phyloP scores from a whole-genome alignment of 1,140 invertebrate genomes.

The Scaptomyza hsui region DNA sequence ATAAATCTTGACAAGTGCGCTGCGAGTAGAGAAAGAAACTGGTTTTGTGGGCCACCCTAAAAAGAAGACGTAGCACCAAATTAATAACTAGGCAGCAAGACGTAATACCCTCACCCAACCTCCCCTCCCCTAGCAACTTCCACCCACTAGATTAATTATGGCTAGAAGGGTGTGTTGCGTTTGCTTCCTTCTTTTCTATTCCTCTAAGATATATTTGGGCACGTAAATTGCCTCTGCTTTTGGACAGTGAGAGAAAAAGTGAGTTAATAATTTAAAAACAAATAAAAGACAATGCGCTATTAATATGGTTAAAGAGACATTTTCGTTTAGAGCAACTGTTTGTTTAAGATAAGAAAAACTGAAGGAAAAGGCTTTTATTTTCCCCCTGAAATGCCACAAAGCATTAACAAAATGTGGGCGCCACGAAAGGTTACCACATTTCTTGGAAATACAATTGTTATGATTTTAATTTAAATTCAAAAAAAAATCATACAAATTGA shows the following conservation, averaged over 20 bases:
- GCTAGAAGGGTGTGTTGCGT: conserved; percentile 7
- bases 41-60: conserved; percentile 13
- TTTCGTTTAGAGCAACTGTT: conserved; percentile 2
- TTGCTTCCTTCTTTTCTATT: background rate
- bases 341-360: conserved; percentile 13
- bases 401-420: background rate
- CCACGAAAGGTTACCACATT: background rate
- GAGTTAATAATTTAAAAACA: conserved; percentile 61
- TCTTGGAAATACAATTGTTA: background rate
- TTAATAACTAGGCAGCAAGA: conserved; percentile 54
- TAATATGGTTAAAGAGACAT: conserved; percentile 37
- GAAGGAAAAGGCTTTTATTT: conserved; percentile 20
- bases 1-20: conserved; percentile 68
- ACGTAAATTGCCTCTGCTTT: conserved; percentile 38
- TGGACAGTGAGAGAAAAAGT: conserved; percentile 32
- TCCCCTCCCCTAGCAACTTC: background rate
- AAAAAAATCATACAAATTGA: background rate
- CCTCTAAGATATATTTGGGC: conserved; percentile 33
- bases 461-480: background rate
- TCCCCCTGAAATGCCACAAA: background rate
- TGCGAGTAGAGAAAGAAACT: conserved; percentile 23
- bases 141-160: conserved; percentile 51
- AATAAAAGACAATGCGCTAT: conserved; percentile 28
- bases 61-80: conserved; percentile 27
- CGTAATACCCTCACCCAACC: conserved; percentile 3